Evolutionary conservation across 2,888 invertebrate species (phyloP).

Genomic region (Tenthredo amoena): DNA sequence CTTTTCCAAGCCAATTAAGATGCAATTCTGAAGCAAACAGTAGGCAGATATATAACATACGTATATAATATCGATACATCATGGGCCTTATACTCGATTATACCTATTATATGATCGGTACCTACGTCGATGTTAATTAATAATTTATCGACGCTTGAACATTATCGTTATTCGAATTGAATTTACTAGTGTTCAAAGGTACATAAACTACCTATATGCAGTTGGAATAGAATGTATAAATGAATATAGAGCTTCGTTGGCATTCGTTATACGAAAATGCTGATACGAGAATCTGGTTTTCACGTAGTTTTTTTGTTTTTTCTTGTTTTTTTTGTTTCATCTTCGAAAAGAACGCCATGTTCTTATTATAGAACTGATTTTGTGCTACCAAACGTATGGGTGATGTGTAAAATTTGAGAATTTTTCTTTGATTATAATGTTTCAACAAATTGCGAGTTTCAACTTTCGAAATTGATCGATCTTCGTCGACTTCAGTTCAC

Average conservation of each 20-base stretch:
- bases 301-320: background rate
- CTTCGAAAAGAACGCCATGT: background rate
- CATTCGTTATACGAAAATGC: background rate
- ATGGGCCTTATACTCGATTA: slow-evolving; percentile 25
- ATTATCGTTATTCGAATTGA: slow-evolving; percentile 32
- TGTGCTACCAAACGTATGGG: background rate
- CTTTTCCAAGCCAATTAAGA: slow-evolving; percentile 14
- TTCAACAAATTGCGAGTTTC: background rate
- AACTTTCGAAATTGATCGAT: background rate
- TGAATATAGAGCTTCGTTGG: background rate
- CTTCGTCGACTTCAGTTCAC: background rate
- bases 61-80: slow-evolving; percentile 31
- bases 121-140: slow-evolving; percentile 31
- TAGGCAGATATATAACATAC: slow-evolving; percentile 21
- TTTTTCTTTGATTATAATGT: background rate
- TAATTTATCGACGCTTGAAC: slow-evolving; percentile 35
- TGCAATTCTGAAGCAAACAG: slow-evolving; percentile 38
- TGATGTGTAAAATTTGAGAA: background rate
- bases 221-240: background rate
- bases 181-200: slow-evolving; percentile 12
- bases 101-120: slow-evolving; percentile 25
- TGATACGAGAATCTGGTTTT: background rate
- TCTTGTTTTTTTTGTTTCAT: too few species aligned
- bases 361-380: background rate
- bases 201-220: background rate